Base-by-base conservation (phyloP, 64 coral and sea anemone species). In the Dendronephthya gigantea region DNA sequence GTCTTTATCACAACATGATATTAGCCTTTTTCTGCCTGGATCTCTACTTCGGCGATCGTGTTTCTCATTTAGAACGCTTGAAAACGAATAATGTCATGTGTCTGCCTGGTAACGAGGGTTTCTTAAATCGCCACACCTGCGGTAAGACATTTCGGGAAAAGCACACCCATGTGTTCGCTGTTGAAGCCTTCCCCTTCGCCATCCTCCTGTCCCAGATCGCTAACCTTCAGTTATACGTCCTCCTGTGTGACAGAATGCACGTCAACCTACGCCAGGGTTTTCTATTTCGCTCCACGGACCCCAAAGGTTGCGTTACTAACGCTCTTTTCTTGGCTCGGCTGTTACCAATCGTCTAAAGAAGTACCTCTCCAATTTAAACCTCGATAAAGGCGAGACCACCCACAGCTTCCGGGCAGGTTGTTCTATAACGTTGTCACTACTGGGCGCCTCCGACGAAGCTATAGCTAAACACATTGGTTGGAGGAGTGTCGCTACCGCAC, bases 41-140 rank as follows among this genome's bases (percentile, higher is more conserved):
- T 8, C 75, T 90, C 40, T 90, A 84, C 45, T 84, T 65, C n/a
- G 88, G 88, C 41, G 88, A 84, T 50, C 47, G 82, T 31, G 82
- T 83, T 76, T 84, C 82, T 28, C 82, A 90, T 76, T 29, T 90
- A 69, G 88, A 59, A 10, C 40, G 59, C 36, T 30, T 68, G 10
- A 76, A 76, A 76, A 76, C 31, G 28, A 76, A 76, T 76, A 30
- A n/a, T n/a, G n/a, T n/a, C n/a, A 31, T 34, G 35, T 37, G 28
- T 25, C 69, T 76, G 4, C 69, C 69, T 76, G 69, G 69, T n/a
- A n/a, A n/a, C n/a, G n/a, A n/a, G n/a, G n/a, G n/a, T n/a, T n/a
- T n/a, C n/a, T n/a, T n/a, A n/a, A n/a, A n/a, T n/a, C n/a, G n/a
- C n/a, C n/a, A n/a, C n/a, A n/a, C n/a, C n/a, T n/a, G n/a, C n/a